Conservation (phyloP, 1,140 invertebrate genomes). For the Streblospio benedicti region DNA sequence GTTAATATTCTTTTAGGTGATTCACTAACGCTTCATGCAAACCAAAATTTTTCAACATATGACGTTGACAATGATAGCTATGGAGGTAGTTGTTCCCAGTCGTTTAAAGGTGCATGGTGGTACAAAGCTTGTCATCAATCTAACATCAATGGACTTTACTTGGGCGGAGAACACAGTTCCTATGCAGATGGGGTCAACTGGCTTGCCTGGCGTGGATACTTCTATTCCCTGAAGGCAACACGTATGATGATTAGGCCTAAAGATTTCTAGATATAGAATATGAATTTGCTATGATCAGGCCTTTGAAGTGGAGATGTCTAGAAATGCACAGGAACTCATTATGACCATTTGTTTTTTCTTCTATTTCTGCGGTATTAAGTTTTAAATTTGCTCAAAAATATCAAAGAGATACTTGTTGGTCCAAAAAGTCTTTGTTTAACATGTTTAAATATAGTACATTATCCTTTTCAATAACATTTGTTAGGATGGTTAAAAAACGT, state of each 20-base stretch:
- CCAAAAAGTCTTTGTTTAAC: too few relatives aligned
- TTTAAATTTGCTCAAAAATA: too few relatives aligned
- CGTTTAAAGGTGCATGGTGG: conserved; percentile 34
- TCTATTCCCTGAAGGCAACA: background rate
- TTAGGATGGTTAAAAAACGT: too few relatives aligned
- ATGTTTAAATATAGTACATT: too few relatives aligned
- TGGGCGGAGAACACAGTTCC: background rate
- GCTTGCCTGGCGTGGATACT: background rate
- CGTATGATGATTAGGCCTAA: background rate
- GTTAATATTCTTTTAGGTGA: conserved; percentile 4
- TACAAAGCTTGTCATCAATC: conserved; percentile 29
- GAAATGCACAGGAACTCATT: too few relatives aligned
- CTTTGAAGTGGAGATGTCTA: too few relatives aligned
- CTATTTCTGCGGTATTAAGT: too few relatives aligned
- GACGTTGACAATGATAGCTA: conserved; percentile 26
- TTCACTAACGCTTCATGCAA: conserved; percentile 21
- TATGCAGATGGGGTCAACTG: background rate
- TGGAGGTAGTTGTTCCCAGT: conserved; percentile 23
- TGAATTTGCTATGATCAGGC: too few relatives aligned
- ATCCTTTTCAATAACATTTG: too few relatives aligned
- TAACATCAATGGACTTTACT: conserved; percentile 20
- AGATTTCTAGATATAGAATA: too few relatives aligned
- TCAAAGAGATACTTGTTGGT: too few relatives aligned
- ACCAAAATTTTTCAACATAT: conserved; percentile 26
- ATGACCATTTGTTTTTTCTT: too few relatives aligned